phyloP scores from a whole-genome alignment of 1,140 invertebrate species.

The Zeugodacus cucurbitae region DNA sequence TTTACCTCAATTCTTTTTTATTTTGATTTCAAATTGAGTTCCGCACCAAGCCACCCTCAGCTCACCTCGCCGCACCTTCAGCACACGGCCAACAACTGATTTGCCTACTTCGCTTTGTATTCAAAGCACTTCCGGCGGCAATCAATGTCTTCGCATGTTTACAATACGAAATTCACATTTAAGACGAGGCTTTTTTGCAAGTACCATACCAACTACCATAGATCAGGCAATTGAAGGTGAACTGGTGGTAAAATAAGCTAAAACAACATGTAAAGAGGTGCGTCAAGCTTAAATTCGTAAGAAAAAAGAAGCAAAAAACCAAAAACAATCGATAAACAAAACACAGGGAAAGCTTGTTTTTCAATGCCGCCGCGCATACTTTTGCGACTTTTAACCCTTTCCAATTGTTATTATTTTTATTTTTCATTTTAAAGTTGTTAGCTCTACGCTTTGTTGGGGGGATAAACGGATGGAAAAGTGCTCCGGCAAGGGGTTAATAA shows the following conservation, averaged over 20 bases:
- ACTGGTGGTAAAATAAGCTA: background rate
- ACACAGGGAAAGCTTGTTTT: background rate
- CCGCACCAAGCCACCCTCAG: background rate
- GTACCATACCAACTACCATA: background rate
- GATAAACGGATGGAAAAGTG: background rate
- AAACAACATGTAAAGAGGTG: background rate
- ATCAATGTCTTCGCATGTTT: constrained; percentile 13
- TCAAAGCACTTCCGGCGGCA: constrained; percentile 9
- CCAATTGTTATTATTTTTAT: background rate
- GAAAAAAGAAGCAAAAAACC: background rate
- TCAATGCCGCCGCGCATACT: constrained; percentile 10
- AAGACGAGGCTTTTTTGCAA: background rate
- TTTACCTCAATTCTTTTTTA: background rate
- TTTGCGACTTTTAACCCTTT: constrained; percentile 20
- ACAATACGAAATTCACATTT: constrained; percentile 5
- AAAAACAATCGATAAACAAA: constrained; percentile 22
- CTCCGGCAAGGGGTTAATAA: background rate
- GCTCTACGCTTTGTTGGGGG: background rate
- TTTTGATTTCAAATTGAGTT: background rate
- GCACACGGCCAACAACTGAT: background rate
- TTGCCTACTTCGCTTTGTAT: constrained; percentile 14
- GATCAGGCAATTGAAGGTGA: constrained; percentile 8
- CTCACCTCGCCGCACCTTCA: background rate
- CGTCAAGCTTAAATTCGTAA: background rate
- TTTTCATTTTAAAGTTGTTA: constrained; percentile 18